phyloP scores from a whole-genome alignment of 2,113 vertebrate genomes.

The Ciconia stormi region DNA sequence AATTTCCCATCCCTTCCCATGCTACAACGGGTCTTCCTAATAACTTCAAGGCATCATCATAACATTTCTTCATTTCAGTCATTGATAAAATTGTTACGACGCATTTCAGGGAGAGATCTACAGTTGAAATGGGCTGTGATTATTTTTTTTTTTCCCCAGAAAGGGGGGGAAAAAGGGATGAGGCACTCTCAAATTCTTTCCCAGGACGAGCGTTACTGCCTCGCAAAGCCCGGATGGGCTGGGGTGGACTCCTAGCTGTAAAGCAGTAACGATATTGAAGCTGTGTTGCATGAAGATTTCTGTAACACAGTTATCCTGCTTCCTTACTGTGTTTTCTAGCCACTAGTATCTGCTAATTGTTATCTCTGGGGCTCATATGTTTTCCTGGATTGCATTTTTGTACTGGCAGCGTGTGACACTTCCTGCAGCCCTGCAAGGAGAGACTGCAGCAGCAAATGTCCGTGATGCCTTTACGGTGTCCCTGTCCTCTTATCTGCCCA shows the following conservation, averaged over 20 bases:
- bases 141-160: no score
- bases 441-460: background rate
- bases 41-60: background rate
- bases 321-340: background rate
- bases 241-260: background rate
- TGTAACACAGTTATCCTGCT: background rate
- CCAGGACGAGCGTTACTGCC: background rate
- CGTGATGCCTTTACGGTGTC: accelerated
- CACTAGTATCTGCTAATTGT: background rate
- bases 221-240: accelerated
- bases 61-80: background rate
- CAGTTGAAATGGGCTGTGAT: background rate
- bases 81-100: background rate
- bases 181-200: background rate
- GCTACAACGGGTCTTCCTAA: background rate
- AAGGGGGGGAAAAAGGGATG: no score
- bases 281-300: background rate
- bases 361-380: background rate
- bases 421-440: background rate
- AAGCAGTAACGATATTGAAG: background rate
- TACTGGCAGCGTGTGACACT: background rate
- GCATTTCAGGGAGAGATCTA: background rate
- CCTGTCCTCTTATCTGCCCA: background rate
- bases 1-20: background rate
- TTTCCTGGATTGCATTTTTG: background rate